Percentiles rank a stretch among this genome's conserved stretches.
Evolutionary conservation across 2,888 invertebrate species (phyloP).

Genomic region (Temnothorax ravouxi): DNA sequence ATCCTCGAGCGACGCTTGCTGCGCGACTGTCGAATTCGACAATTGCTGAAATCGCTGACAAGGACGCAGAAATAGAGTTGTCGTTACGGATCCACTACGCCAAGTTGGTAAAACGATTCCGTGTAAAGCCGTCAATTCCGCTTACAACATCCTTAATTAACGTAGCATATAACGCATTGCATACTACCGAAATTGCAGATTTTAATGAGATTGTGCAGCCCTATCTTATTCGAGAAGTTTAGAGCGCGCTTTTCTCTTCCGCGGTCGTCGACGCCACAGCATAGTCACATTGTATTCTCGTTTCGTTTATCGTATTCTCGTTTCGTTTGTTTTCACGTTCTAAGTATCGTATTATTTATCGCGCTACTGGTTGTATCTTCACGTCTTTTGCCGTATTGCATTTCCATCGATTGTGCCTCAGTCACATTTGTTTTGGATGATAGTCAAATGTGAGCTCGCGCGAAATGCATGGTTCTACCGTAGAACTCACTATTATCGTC

Average conservation of each 20-base stretch:
- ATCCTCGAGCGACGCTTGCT: not conserved
- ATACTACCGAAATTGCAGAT: not conserved
- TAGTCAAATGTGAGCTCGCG: no score
- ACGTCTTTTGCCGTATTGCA: not conserved
- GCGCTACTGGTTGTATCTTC: not conserved
- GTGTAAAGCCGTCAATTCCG: not conserved
- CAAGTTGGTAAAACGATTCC: constrained; percentile 15
- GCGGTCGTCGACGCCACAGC: not conserved
- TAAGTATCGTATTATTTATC: not conserved
- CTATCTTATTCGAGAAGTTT: constrained; percentile 11
- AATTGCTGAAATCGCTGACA: not conserved
- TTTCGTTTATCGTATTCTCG: constrained; percentile 12
- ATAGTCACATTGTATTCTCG: not conserved
- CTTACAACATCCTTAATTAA: constrained; percentile 13
- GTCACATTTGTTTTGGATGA: no score
- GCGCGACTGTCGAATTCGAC: not conserved
- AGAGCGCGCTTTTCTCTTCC: constrained; percentile 1
- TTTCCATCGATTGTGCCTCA: not conserved
- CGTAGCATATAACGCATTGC: not conserved
- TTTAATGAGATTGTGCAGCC: not conserved
- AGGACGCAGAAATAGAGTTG: not conserved
- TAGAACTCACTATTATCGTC: no score
- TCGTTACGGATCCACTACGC: not conserved
- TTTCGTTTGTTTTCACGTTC: constrained; percentile 1
- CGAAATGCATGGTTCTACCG: no score